These are phyloP conservation scores for Hippopotamus amphibius DNA, from an alignment of 2,113 vertebrate genomes.

Conservation along the genomic window DNA sequence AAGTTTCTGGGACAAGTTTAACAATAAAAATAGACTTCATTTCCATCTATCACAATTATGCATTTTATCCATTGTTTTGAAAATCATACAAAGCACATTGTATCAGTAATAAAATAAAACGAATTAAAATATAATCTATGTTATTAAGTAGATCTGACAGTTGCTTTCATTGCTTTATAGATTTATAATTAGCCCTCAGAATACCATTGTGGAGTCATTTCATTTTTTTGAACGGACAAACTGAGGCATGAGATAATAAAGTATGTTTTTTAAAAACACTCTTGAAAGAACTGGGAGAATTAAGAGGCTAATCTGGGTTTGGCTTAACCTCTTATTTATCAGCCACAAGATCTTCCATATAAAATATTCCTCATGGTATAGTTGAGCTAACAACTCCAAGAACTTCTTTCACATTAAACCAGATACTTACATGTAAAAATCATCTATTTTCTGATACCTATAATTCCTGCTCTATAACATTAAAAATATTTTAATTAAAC, in stretches of 20 bases:
- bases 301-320: not conserved
- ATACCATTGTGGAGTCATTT: constrained; percentile 23
- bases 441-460: not conserved
- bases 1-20: not conserved
- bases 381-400: not conserved
- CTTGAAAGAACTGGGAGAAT: constrained; percentile 20
- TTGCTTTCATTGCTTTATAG: constrained; percentile 63
- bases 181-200: constrained; percentile 55
- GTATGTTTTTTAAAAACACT: not conserved
- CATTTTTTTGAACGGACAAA: constrained; percentile 53
- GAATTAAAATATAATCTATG: constrained; percentile 50
- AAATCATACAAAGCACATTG: constrained; percentile 51
- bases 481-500: constrained; percentile 36
- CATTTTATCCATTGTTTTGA: constrained; percentile 41
- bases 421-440: not conserved
- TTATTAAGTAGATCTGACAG: constrained; percentile 50
- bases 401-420: not conserved
- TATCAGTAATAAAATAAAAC: constrained; percentile 59
- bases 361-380: not conserved
- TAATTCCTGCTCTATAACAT: not conserved
- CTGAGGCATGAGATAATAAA: not conserved
- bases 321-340: constrained; percentile 19
- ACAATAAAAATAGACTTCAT: constrained; percentile 17
- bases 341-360: not conserved
- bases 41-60: constrained; percentile 32